Evolutionary conservation across 2,888 invertebrate species (phyloP), one percentile per base, ranked within the genome.

Genomic region (Phrixothrix hirtus): DNA sequence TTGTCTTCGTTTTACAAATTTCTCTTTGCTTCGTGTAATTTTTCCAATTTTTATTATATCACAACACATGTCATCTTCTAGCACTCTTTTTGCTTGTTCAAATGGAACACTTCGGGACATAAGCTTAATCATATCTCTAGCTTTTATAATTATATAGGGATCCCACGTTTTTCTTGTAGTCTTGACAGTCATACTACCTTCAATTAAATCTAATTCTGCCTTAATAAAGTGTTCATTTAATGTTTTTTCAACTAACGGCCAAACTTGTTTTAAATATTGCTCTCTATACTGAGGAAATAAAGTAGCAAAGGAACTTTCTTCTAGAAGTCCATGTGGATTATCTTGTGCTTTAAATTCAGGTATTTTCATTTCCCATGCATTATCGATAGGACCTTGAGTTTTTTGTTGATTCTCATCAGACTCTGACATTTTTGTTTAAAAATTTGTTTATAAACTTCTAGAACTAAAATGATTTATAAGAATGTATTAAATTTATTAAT

Each of bases 81-180:
- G 74, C 1, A 93, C 90, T 62, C 87, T 80, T 9, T 86, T 83
- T 1, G 96, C 96, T 77, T 99, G 97, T 75, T 99, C 98, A 65
- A 89, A 94, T 0, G 98, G 97, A 1, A 99, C 98, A 74, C 95
- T 95, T 61, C 99, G 81, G 0, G 97, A 92, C 66, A 99, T 77
- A 1, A 99, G 78, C 74, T 95, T 97, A 65, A 99, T 91, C 79
- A 98, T 83, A 74, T 99, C 99, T 55, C 98, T 82, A 0, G 96
- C 95, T 78, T 98, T 98, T 16, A 99, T 82, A 32, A 99, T 92
- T 43, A 96, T 90, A 64, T 90, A 98, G 0, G 99, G 99, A 79
- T 99, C 99, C 95, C 95, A 99, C 1, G 98, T 98, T 79, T 97
- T 96, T 43, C 91, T 81, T 0, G 96, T 96, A 0, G 99, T 99